Evolutionary conservation across 2,113 vertebrate species (phyloP).

Genomic region (Pseudolaguvia tuberculata): DNA sequence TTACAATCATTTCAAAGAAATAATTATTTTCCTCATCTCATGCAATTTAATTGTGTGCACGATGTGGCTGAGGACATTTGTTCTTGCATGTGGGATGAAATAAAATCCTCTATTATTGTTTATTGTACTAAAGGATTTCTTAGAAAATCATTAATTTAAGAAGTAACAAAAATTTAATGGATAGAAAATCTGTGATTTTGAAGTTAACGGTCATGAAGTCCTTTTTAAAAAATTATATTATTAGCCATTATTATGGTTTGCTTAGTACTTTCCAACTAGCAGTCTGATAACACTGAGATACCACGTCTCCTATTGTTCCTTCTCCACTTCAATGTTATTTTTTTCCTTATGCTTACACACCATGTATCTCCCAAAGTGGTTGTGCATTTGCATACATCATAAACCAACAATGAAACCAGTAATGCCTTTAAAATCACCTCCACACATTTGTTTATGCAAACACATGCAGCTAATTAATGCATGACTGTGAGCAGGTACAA

Average conservation of each 20-base stretch:
- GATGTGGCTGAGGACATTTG: neutral
- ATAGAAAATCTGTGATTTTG: neutral
- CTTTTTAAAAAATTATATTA: neutral
- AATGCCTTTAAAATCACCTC: conserved; percentile 26
- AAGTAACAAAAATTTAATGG: neutral
- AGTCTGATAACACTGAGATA: too few species aligned
- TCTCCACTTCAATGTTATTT: neutral
- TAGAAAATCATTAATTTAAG: neutral
- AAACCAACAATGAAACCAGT: neutral
- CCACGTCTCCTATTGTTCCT: neutral
- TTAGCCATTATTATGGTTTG: neutral
- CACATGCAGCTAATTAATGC: conserved; percentile 22
- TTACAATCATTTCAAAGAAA: conserved; percentile 46
- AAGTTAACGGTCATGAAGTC: neutral
- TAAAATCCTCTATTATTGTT: neutral
- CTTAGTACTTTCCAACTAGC: neutral
- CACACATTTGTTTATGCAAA: neutral
- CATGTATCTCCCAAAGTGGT: neutral
- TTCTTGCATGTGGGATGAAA: neutral
- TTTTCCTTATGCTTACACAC: neutral
- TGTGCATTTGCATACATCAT: neutral
- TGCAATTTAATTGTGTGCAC: conserved; percentile 10
- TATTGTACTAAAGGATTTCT: neutral
- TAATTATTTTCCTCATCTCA: conserved; percentile 20
- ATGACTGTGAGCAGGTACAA: neutral